phyloP scores from a whole-genome alignment of 2,888 invertebrate genomes.

The Drosophila melanocephala region DNA sequence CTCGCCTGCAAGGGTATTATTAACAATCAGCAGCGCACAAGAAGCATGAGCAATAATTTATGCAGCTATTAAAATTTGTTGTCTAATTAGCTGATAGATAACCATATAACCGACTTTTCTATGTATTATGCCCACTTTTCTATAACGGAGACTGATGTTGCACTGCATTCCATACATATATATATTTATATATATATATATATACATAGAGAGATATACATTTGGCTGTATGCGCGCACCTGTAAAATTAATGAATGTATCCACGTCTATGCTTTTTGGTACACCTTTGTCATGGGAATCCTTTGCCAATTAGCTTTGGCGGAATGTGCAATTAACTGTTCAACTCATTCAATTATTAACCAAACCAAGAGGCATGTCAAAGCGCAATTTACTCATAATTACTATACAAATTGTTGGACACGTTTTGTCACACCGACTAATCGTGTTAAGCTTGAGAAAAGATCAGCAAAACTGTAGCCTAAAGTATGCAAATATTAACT shows the following conservation, averaged over 20 bases:
- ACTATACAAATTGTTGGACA: conserved; percentile 11
- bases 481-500: conserved; percentile 42
- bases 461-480: conserved; percentile 9
- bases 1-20: conserved; percentile 26
- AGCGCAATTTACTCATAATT: conserved; percentile 33
- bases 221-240: conserved; percentile 18
- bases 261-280: conserved; percentile 42
- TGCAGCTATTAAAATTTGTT: conserved; percentile 42
- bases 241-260: conserved; percentile 43
- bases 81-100: conserved; percentile 42
- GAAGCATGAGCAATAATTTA: conserved; percentile 26
- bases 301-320: conserved; percentile 59
- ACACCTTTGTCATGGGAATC: conserved; percentile 61
- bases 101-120: conserved; percentile 32
- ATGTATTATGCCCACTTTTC: conserved; percentile 46
- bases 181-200: conserved; percentile 33
- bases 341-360: conserved; percentile 51
- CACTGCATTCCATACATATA: conserved; percentile 38
- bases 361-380: conserved; percentile 54
- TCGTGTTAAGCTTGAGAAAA: conserved; percentile 3
- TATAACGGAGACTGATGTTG: conserved; percentile 70
- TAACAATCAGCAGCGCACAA: conserved; percentile 21
- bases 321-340: conserved; percentile 65
- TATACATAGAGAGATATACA: conserved; percentile 33
- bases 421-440: conserved; percentile 14